Base-by-base conservation (phyloP, 2,888 invertebrate genomes). In the Melanostoma scalare region DNA sequence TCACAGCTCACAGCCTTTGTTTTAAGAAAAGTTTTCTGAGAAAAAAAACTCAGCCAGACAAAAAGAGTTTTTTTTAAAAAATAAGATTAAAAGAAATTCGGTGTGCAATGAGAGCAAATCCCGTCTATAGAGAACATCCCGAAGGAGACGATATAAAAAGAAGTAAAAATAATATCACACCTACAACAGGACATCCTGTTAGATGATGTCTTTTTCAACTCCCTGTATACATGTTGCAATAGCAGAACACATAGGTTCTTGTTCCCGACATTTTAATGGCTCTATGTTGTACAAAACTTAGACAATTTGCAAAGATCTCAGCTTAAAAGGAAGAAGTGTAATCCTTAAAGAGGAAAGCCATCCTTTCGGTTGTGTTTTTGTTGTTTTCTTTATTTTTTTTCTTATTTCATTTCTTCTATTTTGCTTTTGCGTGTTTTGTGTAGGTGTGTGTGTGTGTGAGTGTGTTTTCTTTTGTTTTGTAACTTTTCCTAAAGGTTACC, bases 301-400 rank as follows among this genome's bases (percentile, higher is more conserved):
- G 68, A 77, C 77, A 77, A 82, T 77, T 77, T 82, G 61, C 77
- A 52, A 63, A 46, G 55, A 63, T 74, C 68, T 44, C 44, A 55
- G 40, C 65, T 67, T 72, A 81, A 75, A 73, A 55, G 20, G 46
- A 56, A 61, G 68, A 31, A 50, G 6, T 73, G 71, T 77, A 63
- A 77, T 68, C 30, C 72, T 73, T 77, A 63, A 63, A 72, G 68
- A 73, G 68, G 52, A 77, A 81, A 76, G 67, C 76, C 81, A 73
- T 73, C 73, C 42, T 33, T 55, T 68, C 35, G 68, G 10, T 53
- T 60, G 10, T 8, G 4, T 38, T 55, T 10, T 33, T 20, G n/a
- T n/a, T n/a, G n/a, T n/a, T n/a, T n/a, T n/a, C n/a, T n/a, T n/a
- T n/a, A n/a, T n/a, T n/a, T n/a, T n/a, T n/a, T n/a, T n/a, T n/a